Conservation (phyloP, 2,797 vertebrate genomes). For the Chloroceryle inda region DNA sequence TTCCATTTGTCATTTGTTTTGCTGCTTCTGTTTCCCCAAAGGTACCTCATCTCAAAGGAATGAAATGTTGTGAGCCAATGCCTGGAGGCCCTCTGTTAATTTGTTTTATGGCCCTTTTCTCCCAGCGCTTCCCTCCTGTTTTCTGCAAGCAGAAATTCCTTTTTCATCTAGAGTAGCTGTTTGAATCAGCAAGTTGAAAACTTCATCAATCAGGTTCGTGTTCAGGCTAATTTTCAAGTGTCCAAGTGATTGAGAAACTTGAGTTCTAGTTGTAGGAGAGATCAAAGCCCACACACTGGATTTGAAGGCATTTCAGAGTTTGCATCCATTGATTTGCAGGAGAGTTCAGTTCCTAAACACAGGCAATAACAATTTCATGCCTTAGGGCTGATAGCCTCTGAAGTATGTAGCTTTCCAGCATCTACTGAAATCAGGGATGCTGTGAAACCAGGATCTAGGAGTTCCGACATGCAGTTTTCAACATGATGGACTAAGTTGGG, state of each 20-base stretch:
- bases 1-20: conserved; percentile 76
- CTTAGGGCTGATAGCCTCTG: not conserved
- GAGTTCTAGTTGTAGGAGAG: not conserved
- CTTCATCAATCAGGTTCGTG: not conserved
- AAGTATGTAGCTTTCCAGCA: not conserved
- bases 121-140: not conserved
- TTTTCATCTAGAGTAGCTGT: not conserved
- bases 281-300: not conserved
- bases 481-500: not conserved
- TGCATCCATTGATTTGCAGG: not conserved
- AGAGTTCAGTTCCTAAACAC: not conserved
- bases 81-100: conserved; percentile 2
- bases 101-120: conserved; percentile 38
- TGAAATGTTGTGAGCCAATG: conserved; percentile 56
- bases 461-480: not conserved
- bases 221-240: not conserved
- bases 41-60: conserved; percentile 71
- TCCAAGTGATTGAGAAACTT: not conserved
- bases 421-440: not conserved
- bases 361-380: not conserved
- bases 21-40: conserved; percentile 43
- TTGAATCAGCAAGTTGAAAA: not conserved
- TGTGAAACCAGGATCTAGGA: not conserved
- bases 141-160: conserved; percentile 1
- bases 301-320: not conserved